These are phyloP conservation scores for Oscheius sp. DNA, from an alignment of 2,888 invertebrate species.

Conservation along the genomic window DNA sequence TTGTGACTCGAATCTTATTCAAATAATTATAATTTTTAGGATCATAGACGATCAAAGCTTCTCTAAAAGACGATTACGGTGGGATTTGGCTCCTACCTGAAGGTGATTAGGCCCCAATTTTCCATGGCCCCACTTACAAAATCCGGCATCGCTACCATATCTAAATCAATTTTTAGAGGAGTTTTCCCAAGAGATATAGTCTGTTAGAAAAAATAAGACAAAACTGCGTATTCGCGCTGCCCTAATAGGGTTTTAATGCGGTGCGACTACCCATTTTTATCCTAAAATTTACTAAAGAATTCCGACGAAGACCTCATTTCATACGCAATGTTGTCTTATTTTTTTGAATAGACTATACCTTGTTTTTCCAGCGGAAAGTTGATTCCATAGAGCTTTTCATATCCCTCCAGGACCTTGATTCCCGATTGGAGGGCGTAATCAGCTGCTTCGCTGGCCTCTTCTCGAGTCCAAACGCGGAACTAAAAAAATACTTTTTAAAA, in stretches of 20 bases:
- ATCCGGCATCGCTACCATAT: conserved; percentile 87
- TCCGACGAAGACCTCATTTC: no score
- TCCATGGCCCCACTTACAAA: conserved; percentile 92
- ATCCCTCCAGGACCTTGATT: conserved; percentile 71
- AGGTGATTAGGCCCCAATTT: conserved; percentile 92
- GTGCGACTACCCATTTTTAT: no score
- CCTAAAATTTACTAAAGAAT: no score
- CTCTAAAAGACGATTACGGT: no score
- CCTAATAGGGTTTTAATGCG: no score
- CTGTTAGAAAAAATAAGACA: no score
- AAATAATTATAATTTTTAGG: conserved; percentile 79
- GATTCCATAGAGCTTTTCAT: conserved; percentile 83
- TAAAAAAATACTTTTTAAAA: conserved; percentile 50
- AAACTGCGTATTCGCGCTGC: no score
- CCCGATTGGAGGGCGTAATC: conserved; percentile 76
- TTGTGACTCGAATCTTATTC: conserved; percentile 81
- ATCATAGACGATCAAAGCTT: conserved; percentile 81
- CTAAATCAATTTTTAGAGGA: conserved; percentile 71
- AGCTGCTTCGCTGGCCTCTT: conserved; percentile 79
- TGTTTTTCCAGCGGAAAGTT: conserved; percentile 90
- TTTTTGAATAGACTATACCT: conserved; percentile 75
- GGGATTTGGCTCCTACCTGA: no score
- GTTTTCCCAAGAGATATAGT: no score
- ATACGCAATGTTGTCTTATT: no score
- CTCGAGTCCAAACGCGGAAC: conserved; percentile 74